Base-by-base conservation (phyloP, 2,797 vertebrate species). In the Catostomus latipinnis region DNA sequence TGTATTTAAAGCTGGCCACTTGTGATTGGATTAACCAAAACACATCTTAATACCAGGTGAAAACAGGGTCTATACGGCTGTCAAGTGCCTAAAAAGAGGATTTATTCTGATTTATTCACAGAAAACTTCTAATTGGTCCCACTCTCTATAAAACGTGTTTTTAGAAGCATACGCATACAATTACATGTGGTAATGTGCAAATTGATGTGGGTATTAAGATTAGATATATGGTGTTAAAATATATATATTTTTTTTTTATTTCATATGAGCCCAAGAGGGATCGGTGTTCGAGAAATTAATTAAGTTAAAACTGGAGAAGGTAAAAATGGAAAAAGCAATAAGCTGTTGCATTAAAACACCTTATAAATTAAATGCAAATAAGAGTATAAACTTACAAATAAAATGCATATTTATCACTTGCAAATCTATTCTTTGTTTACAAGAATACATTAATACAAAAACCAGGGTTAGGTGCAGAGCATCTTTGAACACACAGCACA, bases 291-390 rank as follows among this genome's bases (percentile, higher is more conserved):
- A 63, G 11, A 69, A 68, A 60, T 68, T 11, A 50, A 68, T 58
- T 6, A 14, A 18, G 48, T 43, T 53, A 78, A 62, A 71, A 54
- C 12, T 12, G 34, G 46, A 65, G 22, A 48, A 63, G 8, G 53
- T 22, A 16, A 61, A 57, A 53, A 62, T 12, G 6, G 8, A 53
- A n/a, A 11, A 62, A 62, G 8, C 34, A 34, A 34, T 14, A 0
- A 48, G 52, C 16, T 48, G 5, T 56, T 46, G 49, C 6, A 13
- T 75, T 50, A 50, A 8, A n/a, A 49, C 63, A 7, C 7, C 54
- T 50, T 54, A 69, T 45, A 56, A 63, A 66, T 49, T 72, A 12
- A 54, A 72, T 79, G 16, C 14, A 72, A 79, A 65, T 70, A 46
- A 18, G 58, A 22, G 16, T 8, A 49, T 7, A 57, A 72, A 63